Percentiles rank a stretch among this genome's conserved stretches.
phyloP scores from a whole-genome alignment of 1,140 invertebrate genomes.

The Dufourea novaeangliae region DNA sequence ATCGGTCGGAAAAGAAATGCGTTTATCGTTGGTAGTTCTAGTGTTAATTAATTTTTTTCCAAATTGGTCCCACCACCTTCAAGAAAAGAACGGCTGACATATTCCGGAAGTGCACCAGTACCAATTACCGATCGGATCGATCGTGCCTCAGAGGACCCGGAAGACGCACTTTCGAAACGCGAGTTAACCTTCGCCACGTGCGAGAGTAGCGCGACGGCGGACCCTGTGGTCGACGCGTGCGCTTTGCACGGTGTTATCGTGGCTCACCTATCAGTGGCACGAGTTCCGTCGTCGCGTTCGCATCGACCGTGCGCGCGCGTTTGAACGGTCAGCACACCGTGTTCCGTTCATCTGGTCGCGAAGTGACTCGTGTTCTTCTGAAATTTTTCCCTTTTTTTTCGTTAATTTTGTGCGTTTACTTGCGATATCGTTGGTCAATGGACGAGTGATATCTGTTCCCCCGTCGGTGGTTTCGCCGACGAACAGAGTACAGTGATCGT shows the following conservation, averaged over 20 bases:
- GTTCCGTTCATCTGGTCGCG: no score
- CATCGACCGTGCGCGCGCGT: slow-evolving; percentile 6
- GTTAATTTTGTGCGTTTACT: no score
- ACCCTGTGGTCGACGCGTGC: no score
- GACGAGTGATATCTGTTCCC: background rate
- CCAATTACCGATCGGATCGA: slow-evolving; percentile 7
- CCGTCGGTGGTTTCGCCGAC: background rate
- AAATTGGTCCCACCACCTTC: no score
- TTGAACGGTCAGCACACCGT: no score
- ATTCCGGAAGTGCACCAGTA: background rate
- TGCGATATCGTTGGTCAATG: background rate
- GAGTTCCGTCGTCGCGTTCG: slow-evolving; percentile 63
- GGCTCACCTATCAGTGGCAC: slow-evolving; percentile 71
- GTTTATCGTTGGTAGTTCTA: no score
- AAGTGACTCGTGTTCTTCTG: no score
- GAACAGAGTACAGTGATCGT: background rate
- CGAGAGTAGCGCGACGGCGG: slow-evolving; percentile 21
- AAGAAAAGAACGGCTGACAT: no score
- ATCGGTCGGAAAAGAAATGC: no score
- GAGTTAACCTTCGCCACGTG: slow-evolving; percentile 41
- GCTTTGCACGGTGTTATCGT: slow-evolving; percentile 64
- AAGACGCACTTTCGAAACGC: slow-evolving; percentile 34
- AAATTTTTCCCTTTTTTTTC: no score
- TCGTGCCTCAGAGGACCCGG: slow-evolving; percentile 11
- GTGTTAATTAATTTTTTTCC: no score